phyloP scores from a whole-genome alignment of 2,113 vertebrate genomes.

The Lipotes vexillifer region DNA sequence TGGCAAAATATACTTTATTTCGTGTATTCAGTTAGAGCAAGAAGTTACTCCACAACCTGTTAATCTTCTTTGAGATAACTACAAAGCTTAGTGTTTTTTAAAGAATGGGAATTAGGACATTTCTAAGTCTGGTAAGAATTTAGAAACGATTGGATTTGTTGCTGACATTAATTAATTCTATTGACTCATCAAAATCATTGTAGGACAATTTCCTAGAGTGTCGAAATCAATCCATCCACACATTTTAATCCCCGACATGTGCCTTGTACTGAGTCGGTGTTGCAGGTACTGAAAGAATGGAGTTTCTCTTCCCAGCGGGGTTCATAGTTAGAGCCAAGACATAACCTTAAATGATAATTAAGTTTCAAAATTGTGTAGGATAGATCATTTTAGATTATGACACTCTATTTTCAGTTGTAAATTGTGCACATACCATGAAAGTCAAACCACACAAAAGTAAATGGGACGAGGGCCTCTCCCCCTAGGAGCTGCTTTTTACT shows the following conservation, averaged over 20 bases:
- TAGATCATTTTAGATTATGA: neutral
- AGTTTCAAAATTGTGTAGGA: neutral
- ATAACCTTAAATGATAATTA: neutral
- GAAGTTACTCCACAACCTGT: accelerated
- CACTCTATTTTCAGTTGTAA: no score
- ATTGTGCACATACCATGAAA: no score
- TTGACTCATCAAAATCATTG: neutral
- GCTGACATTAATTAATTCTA: neutral
- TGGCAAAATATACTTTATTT: no score
- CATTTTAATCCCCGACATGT: accelerated
- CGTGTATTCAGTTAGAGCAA: neutral
- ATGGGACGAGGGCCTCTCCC: accelerated
- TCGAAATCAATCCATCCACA: accelerated
- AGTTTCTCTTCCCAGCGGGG: accelerated
- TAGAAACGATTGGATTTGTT: neutral
- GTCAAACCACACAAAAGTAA: neutral
- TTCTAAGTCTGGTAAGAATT: neutral
- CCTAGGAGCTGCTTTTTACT: neutral
- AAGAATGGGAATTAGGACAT: neutral
- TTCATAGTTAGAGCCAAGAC: neutral
- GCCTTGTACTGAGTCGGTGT: accelerated
- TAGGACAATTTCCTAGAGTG: neutral
- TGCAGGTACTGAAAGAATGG: accelerated
- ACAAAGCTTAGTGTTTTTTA: neutral
- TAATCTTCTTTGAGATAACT: neutral